Evolutionary conservation across 2,888 invertebrate genomes (phyloP).

Genomic region (Aleiodes testaceus): DNA sequence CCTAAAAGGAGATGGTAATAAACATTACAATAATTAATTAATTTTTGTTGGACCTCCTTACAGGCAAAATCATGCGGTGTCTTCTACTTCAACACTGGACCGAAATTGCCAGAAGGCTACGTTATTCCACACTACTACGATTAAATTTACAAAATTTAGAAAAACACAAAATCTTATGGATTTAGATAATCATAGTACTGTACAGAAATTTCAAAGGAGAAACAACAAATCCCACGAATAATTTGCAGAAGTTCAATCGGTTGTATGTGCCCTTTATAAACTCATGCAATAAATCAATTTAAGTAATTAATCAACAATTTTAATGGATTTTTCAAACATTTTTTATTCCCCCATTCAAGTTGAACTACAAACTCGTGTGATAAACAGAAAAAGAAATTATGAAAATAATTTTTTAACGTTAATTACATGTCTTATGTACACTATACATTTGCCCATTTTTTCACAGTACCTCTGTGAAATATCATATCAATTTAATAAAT

Average conservation of each 20-base stretch:
- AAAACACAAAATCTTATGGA: background rate
- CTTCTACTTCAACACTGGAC: conserved; percentile 45
- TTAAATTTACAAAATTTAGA: background rate
- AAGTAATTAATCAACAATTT: background rate
- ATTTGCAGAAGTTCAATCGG: conserved; percentile 6
- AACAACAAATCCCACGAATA: background rate
- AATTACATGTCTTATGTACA: conserved; percentile 1
- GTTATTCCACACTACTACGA: conserved; percentile 5
- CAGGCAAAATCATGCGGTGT: conserved; percentile 35
- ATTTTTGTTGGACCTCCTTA: background rate
- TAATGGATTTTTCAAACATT: background rate
- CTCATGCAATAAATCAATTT: conserved; percentile 34
- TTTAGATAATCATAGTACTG: conserved; percentile 33
- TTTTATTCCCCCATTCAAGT: background rate
- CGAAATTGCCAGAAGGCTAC: conserved; percentile 42
- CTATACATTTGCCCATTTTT: conserved; percentile 2
- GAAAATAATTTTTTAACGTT: conserved; percentile 18
- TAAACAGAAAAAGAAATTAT: conserved; percentile 21
- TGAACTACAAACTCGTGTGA: conserved; percentile 2
- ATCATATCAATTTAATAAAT: conserved; percentile 8
- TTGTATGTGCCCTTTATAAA: conserved; percentile 28
- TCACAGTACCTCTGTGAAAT: conserved; percentile 12
- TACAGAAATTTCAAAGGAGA: background rate
- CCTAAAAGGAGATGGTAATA: too few species aligned
- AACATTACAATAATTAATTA: background rate